Conservation (phyloP, 2,888 invertebrate species). For the Boloria selene region DNA sequence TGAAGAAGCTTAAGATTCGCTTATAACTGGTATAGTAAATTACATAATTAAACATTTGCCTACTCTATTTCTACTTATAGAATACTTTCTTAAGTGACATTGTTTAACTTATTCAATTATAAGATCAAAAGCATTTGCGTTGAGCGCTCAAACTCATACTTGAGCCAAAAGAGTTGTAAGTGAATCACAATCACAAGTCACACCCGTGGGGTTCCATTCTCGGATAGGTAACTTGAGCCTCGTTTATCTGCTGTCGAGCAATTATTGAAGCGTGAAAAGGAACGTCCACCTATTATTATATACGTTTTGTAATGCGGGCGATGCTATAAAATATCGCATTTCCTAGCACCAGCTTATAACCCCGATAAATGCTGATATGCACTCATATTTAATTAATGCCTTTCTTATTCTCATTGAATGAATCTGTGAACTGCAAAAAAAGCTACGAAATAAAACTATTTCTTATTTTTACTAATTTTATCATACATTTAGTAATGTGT, state of each 20-base stretch:
- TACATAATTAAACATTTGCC: too few species aligned
- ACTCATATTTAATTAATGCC: conserved; percentile 24
- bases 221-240: conserved; percentile 68
- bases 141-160: conserved; percentile 38
- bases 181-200: conserved; percentile 52
- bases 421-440: background rate
- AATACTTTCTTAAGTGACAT: background rate
- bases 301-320: conserved; percentile 80
- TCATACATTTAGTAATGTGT: too few species aligned
- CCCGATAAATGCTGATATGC: conserved; percentile 36
- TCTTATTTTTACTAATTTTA: background rate
- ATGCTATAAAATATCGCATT: conserved; percentile 79
- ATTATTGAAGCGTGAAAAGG: conserved; percentile 84
- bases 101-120: conserved; percentile 34
- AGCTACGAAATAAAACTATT: background rate
- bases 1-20: too few species aligned
- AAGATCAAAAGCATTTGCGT: conserved; percentile 43
- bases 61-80: background rate
- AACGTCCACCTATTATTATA: conserved; percentile 81
- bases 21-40: too few species aligned
- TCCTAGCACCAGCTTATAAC: conserved; percentile 55
- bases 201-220: conserved; percentile 64
- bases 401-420: conserved; percentile 11
- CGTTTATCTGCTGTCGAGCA: conserved; percentile 82
- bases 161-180: conserved; percentile 65